phyloP scores from a whole-genome alignment of 2,797 vertebrate genomes.

The Epinephelus coioides region DNA sequence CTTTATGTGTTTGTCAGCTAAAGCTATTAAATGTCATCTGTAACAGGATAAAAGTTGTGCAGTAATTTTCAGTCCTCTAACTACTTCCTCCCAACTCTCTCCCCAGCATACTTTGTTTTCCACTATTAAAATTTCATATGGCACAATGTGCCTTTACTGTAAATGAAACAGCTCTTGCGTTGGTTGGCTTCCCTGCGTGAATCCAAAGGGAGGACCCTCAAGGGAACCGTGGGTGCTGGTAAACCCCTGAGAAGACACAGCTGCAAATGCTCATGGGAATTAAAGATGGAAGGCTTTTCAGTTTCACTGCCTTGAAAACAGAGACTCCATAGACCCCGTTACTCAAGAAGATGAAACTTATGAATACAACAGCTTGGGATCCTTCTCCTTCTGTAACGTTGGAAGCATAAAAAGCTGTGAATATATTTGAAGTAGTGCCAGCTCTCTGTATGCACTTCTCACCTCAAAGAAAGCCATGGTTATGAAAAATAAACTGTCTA shows the following conservation, averaged over 20 bases:
- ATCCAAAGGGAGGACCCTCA: slow-evolving; percentile 11
- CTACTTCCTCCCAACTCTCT: not conserved
- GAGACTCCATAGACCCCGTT: not conserved
- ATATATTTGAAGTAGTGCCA: not conserved
- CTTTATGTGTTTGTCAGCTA: not conserved
- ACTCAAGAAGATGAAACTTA: slow-evolving; percentile 13
- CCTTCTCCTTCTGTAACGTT: not conserved
- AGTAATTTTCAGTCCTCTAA: not conserved
- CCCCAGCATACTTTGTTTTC: slow-evolving; percentile 10
- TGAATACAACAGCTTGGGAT: not conserved
- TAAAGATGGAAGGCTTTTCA: slow-evolving; percentile 29
- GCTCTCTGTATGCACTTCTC: not conserved
- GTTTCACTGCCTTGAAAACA: slow-evolving; percentile 5
- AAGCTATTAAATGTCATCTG: not conserved
- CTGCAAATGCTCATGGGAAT: slow-evolving; percentile 51
- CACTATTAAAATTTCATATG: not conserved
- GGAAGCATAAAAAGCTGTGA: slow-evolving; percentile 6
- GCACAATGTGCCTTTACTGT: slow-evolving; percentile 9
- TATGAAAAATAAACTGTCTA: no score
- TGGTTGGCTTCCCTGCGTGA: slow-evolving; percentile 18
- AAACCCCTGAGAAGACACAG: slow-evolving; percentile 36
- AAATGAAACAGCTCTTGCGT: slow-evolving; percentile 7
- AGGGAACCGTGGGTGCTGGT: slow-evolving; percentile 17
- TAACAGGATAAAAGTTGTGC: not conserved
- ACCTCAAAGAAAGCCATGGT: no score